Conservation (phyloP, 2,797 vertebrate genomes). For the Pantherophis vulpinus region DNA sequence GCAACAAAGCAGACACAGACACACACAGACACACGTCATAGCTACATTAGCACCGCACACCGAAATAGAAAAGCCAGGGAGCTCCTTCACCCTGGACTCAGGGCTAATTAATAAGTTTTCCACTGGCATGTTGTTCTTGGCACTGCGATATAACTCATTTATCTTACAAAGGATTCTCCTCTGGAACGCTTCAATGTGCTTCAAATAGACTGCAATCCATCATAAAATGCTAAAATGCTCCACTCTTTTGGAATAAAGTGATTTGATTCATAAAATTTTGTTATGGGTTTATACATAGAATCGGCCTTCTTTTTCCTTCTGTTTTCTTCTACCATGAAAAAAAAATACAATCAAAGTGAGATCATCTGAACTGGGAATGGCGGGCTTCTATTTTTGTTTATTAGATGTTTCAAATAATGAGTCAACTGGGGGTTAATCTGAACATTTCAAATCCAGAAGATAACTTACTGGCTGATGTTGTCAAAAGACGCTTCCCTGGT, state of each 20-base stretch:
- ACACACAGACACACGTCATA: background rate
- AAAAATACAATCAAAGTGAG: background rate
- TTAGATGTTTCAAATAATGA: background rate
- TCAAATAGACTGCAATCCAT: background rate
- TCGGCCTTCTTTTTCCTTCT: background rate
- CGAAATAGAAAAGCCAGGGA: background rate
- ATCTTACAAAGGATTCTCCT: background rate
- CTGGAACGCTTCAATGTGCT: background rate
- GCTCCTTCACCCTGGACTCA: background rate
- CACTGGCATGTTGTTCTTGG: background rate
- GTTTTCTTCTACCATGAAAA: background rate
- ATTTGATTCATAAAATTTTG: background rate
- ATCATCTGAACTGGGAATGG: background rate
- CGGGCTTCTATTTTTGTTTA: background rate
- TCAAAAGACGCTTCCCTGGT: conserved; percentile 89
- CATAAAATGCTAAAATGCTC: background rate
- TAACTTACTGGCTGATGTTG: conserved; percentile 89
- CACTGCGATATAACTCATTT: background rate
- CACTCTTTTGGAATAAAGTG: background rate
- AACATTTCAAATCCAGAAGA: conserved; percentile 3
- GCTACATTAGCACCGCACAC: background rate
- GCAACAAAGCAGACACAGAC: background rate
- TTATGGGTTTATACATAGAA: background rate
- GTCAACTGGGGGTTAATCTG: background rate
- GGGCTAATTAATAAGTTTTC: background rate